Evolutionary conservation across 2,113 vertebrate species (phyloP).

Genomic region (Phoxinus phoxinus): DNA sequence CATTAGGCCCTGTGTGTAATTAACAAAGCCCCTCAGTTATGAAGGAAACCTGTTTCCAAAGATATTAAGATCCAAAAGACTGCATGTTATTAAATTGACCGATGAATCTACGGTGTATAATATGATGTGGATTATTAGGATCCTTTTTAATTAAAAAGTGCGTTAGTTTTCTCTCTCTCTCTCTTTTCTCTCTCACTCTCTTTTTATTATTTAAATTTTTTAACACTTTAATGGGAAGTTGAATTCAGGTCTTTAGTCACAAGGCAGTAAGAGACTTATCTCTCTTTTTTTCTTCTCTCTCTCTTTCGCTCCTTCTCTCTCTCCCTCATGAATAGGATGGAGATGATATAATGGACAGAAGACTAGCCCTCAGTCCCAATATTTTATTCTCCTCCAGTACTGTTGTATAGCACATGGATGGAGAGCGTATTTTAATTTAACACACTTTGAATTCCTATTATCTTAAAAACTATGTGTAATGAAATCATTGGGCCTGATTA

Average conservation of each 20-base stretch:
- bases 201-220: constrained; percentile 80
- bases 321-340: constrained; percentile 25
- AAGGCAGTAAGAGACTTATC: constrained; percentile 70
- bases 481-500: constrained; percentile 77
- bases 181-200: background rate
- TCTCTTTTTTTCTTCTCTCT: constrained; percentile 38
- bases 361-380: constrained; percentile 69
- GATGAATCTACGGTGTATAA: constrained; percentile 88
- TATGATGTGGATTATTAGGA: constrained; percentile 93
- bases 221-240: constrained; percentile 83
- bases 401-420: constrained; percentile 71
- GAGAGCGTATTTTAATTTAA: constrained; percentile 72
- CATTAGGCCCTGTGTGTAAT: constrained; percentile 94
- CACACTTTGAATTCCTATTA: constrained; percentile 77
- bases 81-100: constrained; percentile 92
- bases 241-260: constrained; percentile 78
- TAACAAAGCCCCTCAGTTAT: constrained; percentile 85
- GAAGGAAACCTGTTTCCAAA: constrained; percentile 89
- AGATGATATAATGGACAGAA: constrained; percentile 60
- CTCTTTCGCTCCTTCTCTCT: constrained; percentile 31
- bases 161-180: constrained; percentile 74
- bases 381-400: constrained; percentile 68
- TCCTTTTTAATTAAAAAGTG: constrained; percentile 88
- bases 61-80: constrained; percentile 92
- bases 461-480: constrained; percentile 77